These are phyloP conservation scores for Entomobrya proxima DNA, from an alignment of 2,888 invertebrate genomes.

Conservation along the genomic window DNA sequence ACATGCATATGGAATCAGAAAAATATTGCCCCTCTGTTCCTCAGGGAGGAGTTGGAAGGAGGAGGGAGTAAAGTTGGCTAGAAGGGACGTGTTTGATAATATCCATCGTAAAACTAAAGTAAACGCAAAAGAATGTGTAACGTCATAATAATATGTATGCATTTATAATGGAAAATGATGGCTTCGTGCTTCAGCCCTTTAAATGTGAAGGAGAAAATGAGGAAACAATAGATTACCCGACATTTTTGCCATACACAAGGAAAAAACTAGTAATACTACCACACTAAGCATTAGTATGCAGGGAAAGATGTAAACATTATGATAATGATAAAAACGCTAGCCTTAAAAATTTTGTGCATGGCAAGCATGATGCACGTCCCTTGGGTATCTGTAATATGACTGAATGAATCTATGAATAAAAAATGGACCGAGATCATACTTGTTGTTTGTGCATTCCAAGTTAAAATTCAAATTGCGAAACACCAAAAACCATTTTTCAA, in stretches of 20 bases:
- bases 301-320: background rate
- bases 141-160: background rate
- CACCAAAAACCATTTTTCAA: background rate
- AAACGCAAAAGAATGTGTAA: no score
- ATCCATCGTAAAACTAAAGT: background rate
- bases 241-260: no score
- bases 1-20: slow-evolving; percentile 60
- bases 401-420: slow-evolving; percentile 40
- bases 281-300: background rate
- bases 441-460: background rate
- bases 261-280: no score
- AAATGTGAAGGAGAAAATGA: slow-evolving; percentile 32
- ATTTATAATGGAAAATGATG: background rate
- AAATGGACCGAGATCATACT: slow-evolving; percentile 2
- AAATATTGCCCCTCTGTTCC: slow-evolving; percentile 55
- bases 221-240: slow-evolving; percentile 30
- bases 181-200: background rate
- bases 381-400: slow-evolving; percentile 10
- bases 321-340: slow-evolving; percentile 40
- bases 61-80: background rate
- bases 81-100: background rate
- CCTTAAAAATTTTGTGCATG: slow-evolving; percentile 13
- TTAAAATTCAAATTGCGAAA: background rate
- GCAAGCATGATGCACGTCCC: slow-evolving; percentile 23
- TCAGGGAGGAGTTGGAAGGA: slow-evolving; percentile 20